These are phyloP conservation scores for Tinea pellionella DNA, from an alignment of 2,888 invertebrate genomes.

Conservation along the genomic window DNA sequence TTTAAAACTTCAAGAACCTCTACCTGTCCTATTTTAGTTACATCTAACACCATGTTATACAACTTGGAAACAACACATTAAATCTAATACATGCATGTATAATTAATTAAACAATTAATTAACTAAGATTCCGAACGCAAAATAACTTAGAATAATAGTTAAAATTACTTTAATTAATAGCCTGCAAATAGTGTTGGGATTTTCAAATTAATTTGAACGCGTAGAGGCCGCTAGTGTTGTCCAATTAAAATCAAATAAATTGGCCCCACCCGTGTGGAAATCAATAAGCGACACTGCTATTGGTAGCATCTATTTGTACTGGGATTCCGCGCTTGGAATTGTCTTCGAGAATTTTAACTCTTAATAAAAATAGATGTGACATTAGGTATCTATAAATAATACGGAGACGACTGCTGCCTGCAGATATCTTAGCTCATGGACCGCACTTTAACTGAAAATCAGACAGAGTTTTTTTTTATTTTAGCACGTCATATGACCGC, in stretches of 20 bases:
- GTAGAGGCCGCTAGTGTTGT: not conserved
- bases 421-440: no score
- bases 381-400: no score
- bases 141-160: not conserved
- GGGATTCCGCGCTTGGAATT: conserved; percentile 25
- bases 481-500: no score
- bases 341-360: conserved; percentile 24
- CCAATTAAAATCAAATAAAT: conserved; percentile 35
- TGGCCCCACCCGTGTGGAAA: conserved; percentile 46
- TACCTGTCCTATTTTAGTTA: no score
- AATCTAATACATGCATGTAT: not conserved
- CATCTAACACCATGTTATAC: no score
- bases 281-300: conserved; percentile 37
- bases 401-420: no score
- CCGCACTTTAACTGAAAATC: no score
- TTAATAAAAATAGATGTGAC: not conserved
- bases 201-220: not conserved
- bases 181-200: not conserved
- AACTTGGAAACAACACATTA: no score
- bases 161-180: not conserved
- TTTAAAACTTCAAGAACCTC: no score
- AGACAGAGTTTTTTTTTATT: no score
- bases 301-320: conserved; percentile 42
- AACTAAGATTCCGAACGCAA: no score
- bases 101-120: not conserved